Base-by-base conservation (phyloP, 2,113 vertebrate species). In the Pteropus alecto region DNA sequence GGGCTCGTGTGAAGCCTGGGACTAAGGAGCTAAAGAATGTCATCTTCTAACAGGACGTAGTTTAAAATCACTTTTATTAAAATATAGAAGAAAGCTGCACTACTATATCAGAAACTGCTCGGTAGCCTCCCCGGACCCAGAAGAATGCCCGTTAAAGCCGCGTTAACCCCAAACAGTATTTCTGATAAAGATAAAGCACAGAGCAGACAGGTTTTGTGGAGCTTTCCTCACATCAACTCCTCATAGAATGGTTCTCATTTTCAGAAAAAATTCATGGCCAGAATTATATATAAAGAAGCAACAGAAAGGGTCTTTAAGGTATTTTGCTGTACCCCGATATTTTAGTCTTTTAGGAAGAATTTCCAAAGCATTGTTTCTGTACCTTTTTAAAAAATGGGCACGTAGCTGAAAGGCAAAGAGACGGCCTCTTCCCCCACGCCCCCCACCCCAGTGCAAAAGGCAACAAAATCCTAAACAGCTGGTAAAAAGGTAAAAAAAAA, bases 121-220 rank as follows among this genome's bases (percentile, higher is more conserved):
- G 65, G 56, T 58, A 8, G 51, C 51, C 33, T 26, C 15, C 16
- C 7, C 12, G 5, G 6, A 26, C 33, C 24, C n/a, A 67, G 48
- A 58, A 46, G 28, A n/a, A 60, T 7, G 0, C 43, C 5, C 15
- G 15, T 12, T 33, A 46, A 35, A 56, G 22, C 2, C 8, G 3
- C 33, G 3, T 26, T 19, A 43, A 46, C 16, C 48, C 58, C 9
- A 43, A 13, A 5, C 6, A 30, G 6, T 5, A 9, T 28, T 65
- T 30, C 4, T 11, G 3, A 43, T 48, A 35, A 43, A 22, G 28
- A 58, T 7, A 13, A 30, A 3, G 33, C 11, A 1, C 1, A 1
- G 60, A 46, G 3, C 8, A 26, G 54, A 24, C 14, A 13, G 1
- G 35, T 63, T 15, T 35, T 21, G 3, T 5, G 38, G 28, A 48